Base-by-base conservation (phyloP, 2,113 vertebrate genomes). In the Hippopotamus amphibius region DNA sequence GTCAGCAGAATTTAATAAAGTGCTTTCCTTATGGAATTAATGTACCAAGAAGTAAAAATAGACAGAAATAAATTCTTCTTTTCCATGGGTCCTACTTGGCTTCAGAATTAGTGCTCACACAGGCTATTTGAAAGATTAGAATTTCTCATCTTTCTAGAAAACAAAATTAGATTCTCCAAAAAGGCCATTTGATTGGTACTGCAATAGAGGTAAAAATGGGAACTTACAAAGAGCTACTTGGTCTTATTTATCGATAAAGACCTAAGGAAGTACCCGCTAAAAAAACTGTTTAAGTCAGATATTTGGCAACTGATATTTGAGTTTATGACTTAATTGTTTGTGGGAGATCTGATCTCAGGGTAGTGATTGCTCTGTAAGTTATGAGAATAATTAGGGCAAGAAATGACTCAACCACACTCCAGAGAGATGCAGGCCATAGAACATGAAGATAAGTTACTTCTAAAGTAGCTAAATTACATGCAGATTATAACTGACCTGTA, bases 1-100 rank as follows among this genome's bases (percentile, higher is more conserved):
- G 92, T 79, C 79, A 97, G 72, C 33, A 85, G 86, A 95, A 94
- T 91, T 97, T 97, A 95, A 96, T 94, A 88, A 95, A 97, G 50
- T 95, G 24, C 30, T 90, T 96, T 95, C 68, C 57, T 95, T 92
- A 66, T 88, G 80, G 81, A 94, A 94, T 96, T 97, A 95, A 83
- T 59, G 7, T 91, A 91, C 79, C 66, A 96, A 94, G 72, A 96
- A 89, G 84, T 85, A 85, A 96, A 96, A 96, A 81, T 10, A 80
- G 57, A 77, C 55, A 55, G 14, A 97, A 97, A 97, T 87, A 96
- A 96, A 65, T 86, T 88, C 57, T 97, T 59, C 33, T 91, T 92
- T 93, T 92, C 59, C 46, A 69, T 77, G 71, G 15, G 28, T 53
- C 46, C 63, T 88, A 77, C 37, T 95, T 89, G n/a, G 68, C n/a